Base-by-base conservation (phyloP, 1,140 invertebrate genomes). In the Bilobella aurantiaca region DNA sequence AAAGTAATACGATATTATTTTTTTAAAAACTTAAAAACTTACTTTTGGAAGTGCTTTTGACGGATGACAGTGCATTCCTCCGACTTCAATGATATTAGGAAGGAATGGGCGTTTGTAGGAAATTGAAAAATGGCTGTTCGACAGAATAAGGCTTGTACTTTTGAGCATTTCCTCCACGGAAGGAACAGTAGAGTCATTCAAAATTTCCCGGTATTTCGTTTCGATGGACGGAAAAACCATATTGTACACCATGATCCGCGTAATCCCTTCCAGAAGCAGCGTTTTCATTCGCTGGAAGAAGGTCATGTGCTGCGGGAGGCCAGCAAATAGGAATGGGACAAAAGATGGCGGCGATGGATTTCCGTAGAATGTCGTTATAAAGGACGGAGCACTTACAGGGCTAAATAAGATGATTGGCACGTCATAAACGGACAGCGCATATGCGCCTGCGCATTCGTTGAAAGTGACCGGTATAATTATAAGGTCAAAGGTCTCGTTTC, bases 11-110 rank as follows among this genome's bases (percentile, higher is more conserved):
- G n/a, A n/a, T n/a, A n/a, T n/a, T n/a, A n/a, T n/a, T n/a, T n/a
- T n/a, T n/a, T n/a, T n/a, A n/a, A n/a, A n/a, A n/a, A n/a, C n/a
- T n/a, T n/a, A n/a, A n/a, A n/a, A n/a, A n/a, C n/a, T 37, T 61
- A 68, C 66, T 34, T 64, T 56, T 29, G 62, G 62, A 16, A 68
- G 56, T 14, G 62, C 42, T 29, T 62, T 37, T 27, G 34, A 21
- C 21, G 57, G 34, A 27, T 30, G n/a, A 27, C 62, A 68, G 32
- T 68, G 66, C 62, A 68, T 59, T 23, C 83, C 84, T 3, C 81
- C 83, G 27, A 85, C 78, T 75, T 85, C 82, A 5, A 85, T 71
- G 0, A 82, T 69, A 30, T 77, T 79, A 0, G 81, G 79, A 0
- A 78, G 74, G 14, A 74, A 73, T 0, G 81, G 79, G 47, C 77